Evolutionary conservation across 2,888 invertebrate species (phyloP).

Genomic region (Metopia argyrocephala): DNA sequence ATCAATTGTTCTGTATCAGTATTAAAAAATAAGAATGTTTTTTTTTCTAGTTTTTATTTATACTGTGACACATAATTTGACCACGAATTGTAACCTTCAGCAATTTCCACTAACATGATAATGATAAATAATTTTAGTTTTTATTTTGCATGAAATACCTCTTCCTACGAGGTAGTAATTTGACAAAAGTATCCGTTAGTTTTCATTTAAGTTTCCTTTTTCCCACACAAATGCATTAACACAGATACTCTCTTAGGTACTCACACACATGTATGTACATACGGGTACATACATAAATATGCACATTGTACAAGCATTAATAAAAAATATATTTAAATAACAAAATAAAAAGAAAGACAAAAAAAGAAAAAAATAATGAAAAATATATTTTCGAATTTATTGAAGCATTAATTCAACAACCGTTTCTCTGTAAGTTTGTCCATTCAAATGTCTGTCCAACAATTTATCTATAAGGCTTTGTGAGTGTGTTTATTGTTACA

Average conservation of each 20-base stretch:
- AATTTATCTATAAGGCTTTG: background rate
- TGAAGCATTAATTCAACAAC: slow-evolving; percentile 66
- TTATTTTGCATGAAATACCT: slow-evolving; percentile 58
- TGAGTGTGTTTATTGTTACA: slow-evolving; percentile 20
- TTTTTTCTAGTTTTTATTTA: background rate
- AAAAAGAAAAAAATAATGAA: slow-evolving; percentile 8
- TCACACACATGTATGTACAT: slow-evolving; percentile 2
- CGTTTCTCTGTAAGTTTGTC: slow-evolving; percentile 33
- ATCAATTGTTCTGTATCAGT: no score
- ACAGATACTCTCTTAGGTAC: background rate
- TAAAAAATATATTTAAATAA: slow-evolving; percentile 32
- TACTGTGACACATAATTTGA: slow-evolving; percentile 52
- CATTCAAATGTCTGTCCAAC: slow-evolving; percentile 42
- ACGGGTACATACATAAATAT: background rate
- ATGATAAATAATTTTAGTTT: slow-evolving; percentile 53
- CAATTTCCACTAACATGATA: slow-evolving; percentile 50
- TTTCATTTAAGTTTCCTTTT: slow-evolving; percentile 65
- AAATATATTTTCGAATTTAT: slow-evolving; percentile 56
- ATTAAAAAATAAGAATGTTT: no score
- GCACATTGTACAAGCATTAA: background rate
- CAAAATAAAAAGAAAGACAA: background rate
- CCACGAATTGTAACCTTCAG: slow-evolving; percentile 60
- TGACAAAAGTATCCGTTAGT: slow-evolving; percentile 69
- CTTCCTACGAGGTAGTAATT: slow-evolving; percentile 66
- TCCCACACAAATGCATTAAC: slow-evolving; percentile 22